phyloP scores from a whole-genome alignment of 1,140 invertebrate genomes.

The Nilaparvata lugens region DNA sequence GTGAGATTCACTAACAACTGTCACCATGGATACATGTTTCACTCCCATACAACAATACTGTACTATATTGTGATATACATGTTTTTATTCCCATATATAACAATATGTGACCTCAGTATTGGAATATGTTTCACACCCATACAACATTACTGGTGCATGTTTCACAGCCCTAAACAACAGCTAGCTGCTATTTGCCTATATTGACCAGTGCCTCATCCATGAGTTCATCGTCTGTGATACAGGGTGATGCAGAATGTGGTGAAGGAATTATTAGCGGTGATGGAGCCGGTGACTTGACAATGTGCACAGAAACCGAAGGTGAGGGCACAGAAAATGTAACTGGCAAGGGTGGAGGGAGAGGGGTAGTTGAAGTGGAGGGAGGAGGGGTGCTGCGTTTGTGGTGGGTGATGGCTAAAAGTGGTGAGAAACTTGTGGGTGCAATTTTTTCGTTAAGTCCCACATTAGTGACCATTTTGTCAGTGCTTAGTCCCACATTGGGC shows the following conservation, averaged over 20 bases:
- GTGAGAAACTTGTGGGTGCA: conserved; percentile 22
- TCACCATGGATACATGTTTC: too few species aligned
- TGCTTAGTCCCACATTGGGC: background rate
- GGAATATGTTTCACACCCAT: too few species aligned
- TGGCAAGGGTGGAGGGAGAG: conserved; percentile 36
- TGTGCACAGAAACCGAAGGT: conserved; percentile 63
- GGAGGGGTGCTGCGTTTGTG: background rate
- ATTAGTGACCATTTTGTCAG: too few species aligned
- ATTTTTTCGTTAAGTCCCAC: conserved; percentile 16
- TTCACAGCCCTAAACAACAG: too few species aligned
- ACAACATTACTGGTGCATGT: too few species aligned
- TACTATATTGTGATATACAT: too few species aligned
- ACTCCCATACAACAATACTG: too few species aligned
- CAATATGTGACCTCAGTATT: too few species aligned
- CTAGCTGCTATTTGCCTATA: conserved; percentile 25
- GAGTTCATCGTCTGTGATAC: conserved; percentile 77
- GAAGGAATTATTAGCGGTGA: conserved; percentile 56
- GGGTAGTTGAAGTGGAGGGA: background rate
- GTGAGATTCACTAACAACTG: too few species aligned
- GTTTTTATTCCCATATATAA: too few species aligned
- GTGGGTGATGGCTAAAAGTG: conserved; percentile 19
- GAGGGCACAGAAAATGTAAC: conserved; percentile 43
- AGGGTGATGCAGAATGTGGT: conserved; percentile 66
- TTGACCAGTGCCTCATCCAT: conserved; percentile 69
- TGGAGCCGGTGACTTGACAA: conserved; percentile 67